phyloP scores from a whole-genome alignment of 2,888 invertebrate genomes.

The Rotaria socialis region DNA sequence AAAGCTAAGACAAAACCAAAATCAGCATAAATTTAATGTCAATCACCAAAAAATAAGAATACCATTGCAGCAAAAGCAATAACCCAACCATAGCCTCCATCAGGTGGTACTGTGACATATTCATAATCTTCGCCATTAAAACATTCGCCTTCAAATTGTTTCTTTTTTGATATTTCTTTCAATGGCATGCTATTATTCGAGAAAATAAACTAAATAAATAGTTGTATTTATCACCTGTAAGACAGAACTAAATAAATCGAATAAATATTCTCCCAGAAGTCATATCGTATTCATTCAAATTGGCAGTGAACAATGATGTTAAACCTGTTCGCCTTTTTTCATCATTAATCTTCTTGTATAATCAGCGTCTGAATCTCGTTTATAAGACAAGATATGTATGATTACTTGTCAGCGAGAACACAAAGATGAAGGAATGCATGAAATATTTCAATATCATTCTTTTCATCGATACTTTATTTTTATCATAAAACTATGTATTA shows the following conservation, averaged over 20 bases:
- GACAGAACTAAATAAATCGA: neutral
- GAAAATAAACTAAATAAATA: too few relatives aligned
- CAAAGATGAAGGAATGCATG: neutral
- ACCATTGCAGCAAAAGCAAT: conserved; percentile 40
- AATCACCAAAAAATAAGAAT: neutral
- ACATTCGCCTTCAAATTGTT: neutral
- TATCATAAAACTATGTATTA: neutral
- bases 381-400: neutral
- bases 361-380: neutral
- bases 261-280: too few relatives aligned
- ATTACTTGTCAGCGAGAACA: neutral
- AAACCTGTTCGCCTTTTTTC: too few relatives aligned
- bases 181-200: too few relatives aligned
- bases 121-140: conserved; percentile 4
- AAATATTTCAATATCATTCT: neutral
- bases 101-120: conserved; percentile 37
- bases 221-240: neutral
- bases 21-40: neutral
- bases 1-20: conserved; percentile 18
- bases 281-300: too few relatives aligned
- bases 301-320: too few relatives aligned
- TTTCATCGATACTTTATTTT: neutral
- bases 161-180: neutral
- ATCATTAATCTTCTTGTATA: neutral
- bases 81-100: conserved; percentile 46